A percentile compares a stretch with the other conserved stretches of the same genome.
These are phyloP conservation scores for Pollimyrus isidori DNA, from an alignment of 2,113 vertebrate genomes.

Conservation along the genomic window DNA sequence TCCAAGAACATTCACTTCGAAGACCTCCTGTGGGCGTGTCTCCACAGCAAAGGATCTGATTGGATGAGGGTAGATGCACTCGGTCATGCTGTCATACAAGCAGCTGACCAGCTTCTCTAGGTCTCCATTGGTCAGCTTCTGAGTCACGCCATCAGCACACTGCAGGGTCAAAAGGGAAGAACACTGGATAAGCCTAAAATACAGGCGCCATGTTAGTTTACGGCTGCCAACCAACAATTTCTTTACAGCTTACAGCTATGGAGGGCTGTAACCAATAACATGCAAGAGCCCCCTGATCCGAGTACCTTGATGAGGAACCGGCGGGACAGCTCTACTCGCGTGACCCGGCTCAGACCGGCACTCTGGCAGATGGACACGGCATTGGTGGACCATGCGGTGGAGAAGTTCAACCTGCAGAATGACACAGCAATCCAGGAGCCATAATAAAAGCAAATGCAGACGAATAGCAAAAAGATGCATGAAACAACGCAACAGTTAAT, in stretches of 20 bases:
- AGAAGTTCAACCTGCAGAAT: conserved; percentile 74
- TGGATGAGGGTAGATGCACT: conserved; percentile 67
- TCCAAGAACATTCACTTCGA: conserved; percentile 66
- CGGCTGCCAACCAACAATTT: not conserved
- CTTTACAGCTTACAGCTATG: not conserved
- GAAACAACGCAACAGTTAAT: not conserved
- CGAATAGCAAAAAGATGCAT: not conserved
- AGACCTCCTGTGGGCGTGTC: conserved; percentile 55
- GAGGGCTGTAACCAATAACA: not conserved
- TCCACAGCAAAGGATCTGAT: conserved; percentile 66
- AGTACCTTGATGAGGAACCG: conserved; percentile 67
- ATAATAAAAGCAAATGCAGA: not conserved
- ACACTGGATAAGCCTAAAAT: not conserved
- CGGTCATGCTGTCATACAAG: conserved; percentile 77
- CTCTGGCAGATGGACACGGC: conserved; percentile 76
- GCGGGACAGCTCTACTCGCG: conserved; percentile 71
- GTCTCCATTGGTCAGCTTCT: conserved; percentile 31
- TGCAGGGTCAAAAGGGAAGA: conserved; percentile 16
- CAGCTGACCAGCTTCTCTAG: conserved; percentile 49
- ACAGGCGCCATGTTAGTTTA: too few species aligned
- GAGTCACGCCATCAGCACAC: conserved; percentile 31
- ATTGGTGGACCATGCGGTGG: conserved; percentile 78
- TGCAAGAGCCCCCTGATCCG: not conserved
- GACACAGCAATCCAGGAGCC: not conserved
- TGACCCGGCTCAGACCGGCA: conserved; percentile 59